Base-by-base conservation (phyloP, 1,140 invertebrate genomes). In the Saxidomus purpurata region DNA sequence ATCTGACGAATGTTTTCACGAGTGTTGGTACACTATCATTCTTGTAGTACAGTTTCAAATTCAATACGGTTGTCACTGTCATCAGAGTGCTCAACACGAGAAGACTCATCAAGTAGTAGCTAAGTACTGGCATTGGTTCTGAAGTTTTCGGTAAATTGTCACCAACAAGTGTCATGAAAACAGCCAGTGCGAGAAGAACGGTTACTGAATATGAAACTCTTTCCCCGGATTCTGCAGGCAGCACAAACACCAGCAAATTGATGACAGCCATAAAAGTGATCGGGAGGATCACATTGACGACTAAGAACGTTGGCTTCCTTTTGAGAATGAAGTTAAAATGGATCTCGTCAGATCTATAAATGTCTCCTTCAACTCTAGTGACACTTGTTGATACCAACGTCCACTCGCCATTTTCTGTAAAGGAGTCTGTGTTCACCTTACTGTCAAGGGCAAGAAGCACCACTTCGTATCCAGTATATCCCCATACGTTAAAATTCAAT, bases 121-220 rank as follows among this genome's bases (percentile, higher is more conserved):
- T 71, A 6, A 85, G 67, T 19, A 85, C 22, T 4, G 83, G 34
- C 67, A 85, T 74, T 13, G 83, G 63, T 34, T 63, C 83, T n/a
- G 83, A 85, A 9, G 83, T 74, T 31, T 74, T 85, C 4, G 83
- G 83, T 4, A 85, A 25, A 59, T 85, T 85, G 28, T 85, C 83
- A 25, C 67, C 49, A 22, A 85, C 83, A 0, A 85, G 22, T 19
- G 83, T 85, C 83, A 85, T 85, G 34, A 85, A 85, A n/a, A 85
- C 63, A 2, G 67, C 83, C 13, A 85, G n/a, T 17, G 83, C 34
- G 22, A 85, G 69, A 13, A 85, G 31, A 31, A 85, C 83, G 6
- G 83, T 85, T 6, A 74, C 47, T 25, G 83, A 47, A 36, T 74
- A 85, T 22, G 83, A 71, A 28, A 85, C 28, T 15, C 83, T 22